Evolutionary conservation across 2,113 vertebrate species (phyloP).

Genomic region (Pollimyrus isidori): DNA sequence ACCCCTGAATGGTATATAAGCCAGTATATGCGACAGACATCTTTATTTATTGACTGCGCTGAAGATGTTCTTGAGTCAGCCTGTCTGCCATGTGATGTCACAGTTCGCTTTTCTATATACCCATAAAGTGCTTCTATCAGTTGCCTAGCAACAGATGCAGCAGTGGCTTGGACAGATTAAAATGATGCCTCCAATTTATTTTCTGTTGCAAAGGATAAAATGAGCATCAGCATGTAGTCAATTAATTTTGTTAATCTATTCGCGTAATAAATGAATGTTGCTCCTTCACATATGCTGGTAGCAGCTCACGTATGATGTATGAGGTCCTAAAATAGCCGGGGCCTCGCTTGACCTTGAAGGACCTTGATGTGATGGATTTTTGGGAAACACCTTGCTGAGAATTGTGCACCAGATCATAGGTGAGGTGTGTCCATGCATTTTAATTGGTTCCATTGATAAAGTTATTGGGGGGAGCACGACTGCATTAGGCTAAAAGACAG

Average conservation of each 20-base stretch:
- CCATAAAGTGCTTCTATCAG: slow-evolving; percentile 16
- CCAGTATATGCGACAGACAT: background rate
- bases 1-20: background rate
- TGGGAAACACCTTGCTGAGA: background rate
- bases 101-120: slow-evolving; percentile 8
- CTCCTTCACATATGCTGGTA: background rate
- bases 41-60: background rate
- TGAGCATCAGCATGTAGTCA: background rate
- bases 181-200: slow-evolving; percentile 14
- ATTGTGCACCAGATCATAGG: background rate
- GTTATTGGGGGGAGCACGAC: background rate
- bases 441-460: background rate
- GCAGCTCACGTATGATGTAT: background rate
- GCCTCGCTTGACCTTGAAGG: background rate
- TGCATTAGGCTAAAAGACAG: background rate
- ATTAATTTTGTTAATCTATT: slow-evolving; percentile 1
- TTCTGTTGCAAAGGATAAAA: slow-evolving; percentile 10
- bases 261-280: background rate
- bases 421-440: background rate
- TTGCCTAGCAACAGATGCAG: slow-evolving; percentile 18
- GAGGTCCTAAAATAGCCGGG: background rate
- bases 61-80: slow-evolving; percentile 5
- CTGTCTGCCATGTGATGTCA: background rate
- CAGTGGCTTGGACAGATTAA: background rate
- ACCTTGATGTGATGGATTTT: slow-evolving; percentile 1